Evolutionary conservation across 2,113 vertebrate genomes (phyloP), one percentile per base, ranked within the genome.

Genomic region (Trichomycterus rosablanca): DNA sequence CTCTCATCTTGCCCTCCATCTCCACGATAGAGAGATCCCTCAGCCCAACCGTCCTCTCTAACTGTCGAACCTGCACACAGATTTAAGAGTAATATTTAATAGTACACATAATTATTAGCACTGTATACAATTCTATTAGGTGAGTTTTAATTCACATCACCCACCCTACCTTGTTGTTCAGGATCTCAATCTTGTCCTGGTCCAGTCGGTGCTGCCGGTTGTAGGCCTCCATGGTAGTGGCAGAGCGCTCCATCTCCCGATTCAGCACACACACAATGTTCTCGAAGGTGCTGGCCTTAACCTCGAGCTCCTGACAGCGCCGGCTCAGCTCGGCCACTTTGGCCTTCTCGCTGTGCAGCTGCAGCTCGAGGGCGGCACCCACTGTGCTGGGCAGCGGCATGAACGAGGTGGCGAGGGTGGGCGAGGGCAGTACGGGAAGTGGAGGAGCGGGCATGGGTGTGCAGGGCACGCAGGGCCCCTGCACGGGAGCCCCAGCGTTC

Each of bases 261-360:
- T 98, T 97, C 19, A 98, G 90, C 61, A 99, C 93, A 0, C 95
- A 95, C 4, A 97, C 91, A 0, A 97, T 97, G 84, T 98, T 97
- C 84, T 99, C 96, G 1, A 99, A 94, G 2, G 95, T 95, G 74
- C 80, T 76, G 0, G 90, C 89, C 74, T 95, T 97, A 63, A 88
- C 84, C 76, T 97, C 93, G 19, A 97, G 83, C 19, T 86, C 84
- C 62, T 91, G 88, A 23, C 90, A 93, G 18, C 88, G 83, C 7
- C 80, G 87, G 60, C 84, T 72, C 24, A 97, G 86, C 69, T 92
- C 90, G 0, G 76, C 58, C 2, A 87, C 80, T 61, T 79, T 87
- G 58, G 83, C 73, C 74, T 89, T 89, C 62, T 88, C 87, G 3
- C 80, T 83, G 62, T 85, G 86, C 1, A 88, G 74, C 68, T 89